These are phyloP conservation scores for Hesperia comma DNA, from an alignment of 2,888 invertebrate genomes.

Conservation along the genomic window DNA sequence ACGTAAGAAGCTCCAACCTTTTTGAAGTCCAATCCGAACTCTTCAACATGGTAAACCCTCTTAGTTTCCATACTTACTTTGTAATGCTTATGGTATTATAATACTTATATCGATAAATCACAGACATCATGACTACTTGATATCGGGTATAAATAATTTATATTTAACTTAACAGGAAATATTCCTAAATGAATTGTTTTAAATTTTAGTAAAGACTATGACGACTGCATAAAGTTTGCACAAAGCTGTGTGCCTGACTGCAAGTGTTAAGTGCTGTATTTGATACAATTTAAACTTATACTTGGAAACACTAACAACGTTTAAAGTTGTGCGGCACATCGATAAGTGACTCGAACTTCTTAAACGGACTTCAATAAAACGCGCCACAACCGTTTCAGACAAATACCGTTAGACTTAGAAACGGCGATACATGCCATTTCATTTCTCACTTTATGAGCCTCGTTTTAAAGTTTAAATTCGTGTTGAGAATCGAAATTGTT, in stretches of 20 bases:
- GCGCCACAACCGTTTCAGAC: conserved; percentile 22
- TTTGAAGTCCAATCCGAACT: too few relatives aligned
- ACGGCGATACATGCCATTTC: background rate
- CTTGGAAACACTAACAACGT: conserved; percentile 19
- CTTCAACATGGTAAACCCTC: too few relatives aligned
- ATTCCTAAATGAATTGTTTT: too few relatives aligned
- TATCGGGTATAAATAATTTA: too few relatives aligned
- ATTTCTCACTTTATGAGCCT: conserved; percentile 18
- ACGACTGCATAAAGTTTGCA: too few relatives aligned
- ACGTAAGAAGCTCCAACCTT: too few relatives aligned
- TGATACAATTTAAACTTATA: conserved; percentile 11
- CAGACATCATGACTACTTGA: too few relatives aligned
- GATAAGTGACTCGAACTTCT: conserved; percentile 33
- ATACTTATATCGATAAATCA: too few relatives aligned
- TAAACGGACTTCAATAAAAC: conserved; percentile 36
- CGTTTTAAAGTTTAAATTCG: conserved; percentile 11
- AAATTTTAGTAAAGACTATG: too few relatives aligned
- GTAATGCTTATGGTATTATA: too few relatives aligned
- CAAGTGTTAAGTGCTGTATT: background rate
- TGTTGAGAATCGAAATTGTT: background rate
- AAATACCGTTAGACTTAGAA: conserved; percentile 15
- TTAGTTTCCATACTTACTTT: too few relatives aligned
- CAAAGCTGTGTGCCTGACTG: background rate
- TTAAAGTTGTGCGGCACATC: conserved; percentile 22
- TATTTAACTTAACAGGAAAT: too few relatives aligned